phyloP scores from a whole-genome alignment of 2,888 invertebrate species.

The Brenthis hecate region DNA sequence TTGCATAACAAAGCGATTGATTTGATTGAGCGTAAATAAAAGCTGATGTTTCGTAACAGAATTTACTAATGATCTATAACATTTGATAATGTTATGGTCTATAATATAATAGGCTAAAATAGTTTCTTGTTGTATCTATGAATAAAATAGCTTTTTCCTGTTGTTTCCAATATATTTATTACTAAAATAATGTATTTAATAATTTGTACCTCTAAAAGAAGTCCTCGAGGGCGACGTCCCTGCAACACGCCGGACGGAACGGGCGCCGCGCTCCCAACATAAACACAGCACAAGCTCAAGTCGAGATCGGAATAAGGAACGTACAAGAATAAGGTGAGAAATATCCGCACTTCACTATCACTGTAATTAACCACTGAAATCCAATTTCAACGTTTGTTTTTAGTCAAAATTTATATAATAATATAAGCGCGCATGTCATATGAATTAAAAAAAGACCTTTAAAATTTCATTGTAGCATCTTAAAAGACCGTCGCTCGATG shows the following conservation, averaged over 20 bases:
- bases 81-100: too few relatives aligned
- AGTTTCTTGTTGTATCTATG: too few relatives aligned
- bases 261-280: slow-evolving; percentile 75
- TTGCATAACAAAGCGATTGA: not conserved
- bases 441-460: slow-evolving; percentile 49
- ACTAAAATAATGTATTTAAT: slow-evolving; percentile 27
- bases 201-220: slow-evolving; percentile 68
- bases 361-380: slow-evolving; percentile 71
- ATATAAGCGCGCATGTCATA: slow-evolving; percentile 72
- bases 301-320: slow-evolving; percentile 55
- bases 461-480: slow-evolving; percentile 37
- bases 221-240: slow-evolving; percentile 78
- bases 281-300: slow-evolving; percentile 78
- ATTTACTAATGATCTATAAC: slow-evolving; percentile 57
- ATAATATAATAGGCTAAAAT: too few relatives aligned
- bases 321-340: slow-evolving; percentile 47
- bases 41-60: slow-evolving; percentile 49
- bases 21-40: slow-evolving; percentile 1
- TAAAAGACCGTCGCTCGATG: slow-evolving; percentile 70
- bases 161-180: not conserved
- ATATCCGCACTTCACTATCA: slow-evolving; percentile 66
- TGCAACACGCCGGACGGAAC: slow-evolving; percentile 66
- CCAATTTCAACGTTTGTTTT: slow-evolving; percentile 70
- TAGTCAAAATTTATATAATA: slow-evolving; percentile 64
- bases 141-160: too few relatives aligned